Evolutionary conservation across 2,888 invertebrate species (phyloP), one percentile per base, ranked within the genome.

Genomic region (Teleiodes luculella): DNA sequence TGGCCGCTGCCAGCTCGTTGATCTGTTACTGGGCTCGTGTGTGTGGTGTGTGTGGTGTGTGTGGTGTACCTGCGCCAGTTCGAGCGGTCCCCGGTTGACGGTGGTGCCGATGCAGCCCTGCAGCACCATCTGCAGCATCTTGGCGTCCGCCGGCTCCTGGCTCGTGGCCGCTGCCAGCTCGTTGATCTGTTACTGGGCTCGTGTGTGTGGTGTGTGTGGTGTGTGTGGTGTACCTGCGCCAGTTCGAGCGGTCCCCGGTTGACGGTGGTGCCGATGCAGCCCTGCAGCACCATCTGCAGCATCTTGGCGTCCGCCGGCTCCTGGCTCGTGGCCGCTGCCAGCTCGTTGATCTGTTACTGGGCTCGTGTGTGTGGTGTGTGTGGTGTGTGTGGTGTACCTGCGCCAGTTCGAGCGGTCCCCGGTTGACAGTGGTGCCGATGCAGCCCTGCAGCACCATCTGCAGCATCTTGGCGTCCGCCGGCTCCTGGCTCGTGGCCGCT

Each of bases 121-220:
- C 46, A 99, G 92, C 31, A 99, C 98, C 99, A 99, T 99, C 90
- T 99, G 98, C 62, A 99, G 87, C 85, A 99, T 99, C 91, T 99
- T 99, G 4, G 97, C 94, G 88, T 99, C 98, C 0, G 97, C 95
- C 1, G 98, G 98, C 79, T 98, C 97, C 78, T 97, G 97, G 56
- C 92, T 91, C 0, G 97, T 96, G 0, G 98, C 97, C 3, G 94
- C 92, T 0, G 95, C 95, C 60, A 99, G 86, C 89, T 98, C 94
- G 14, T 86, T 78, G 0, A 93, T 94, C 90, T 90, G 54, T n/a
- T n/a, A n/a, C n/a, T n/a, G n/a, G n/a, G n/a, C n/a, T n/a, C n/a
- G n/a, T n/a, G n/a, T n/a, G n/a, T n/a, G n/a, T n/a, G n/a, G n/a
- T n/a, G n/a, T n/a, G n/a, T n/a, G n/a, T n/a, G n/a, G n/a, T n/a